Conservation (phyloP, 1,140 invertebrate genomes). For the Megathymus violae region DNA sequence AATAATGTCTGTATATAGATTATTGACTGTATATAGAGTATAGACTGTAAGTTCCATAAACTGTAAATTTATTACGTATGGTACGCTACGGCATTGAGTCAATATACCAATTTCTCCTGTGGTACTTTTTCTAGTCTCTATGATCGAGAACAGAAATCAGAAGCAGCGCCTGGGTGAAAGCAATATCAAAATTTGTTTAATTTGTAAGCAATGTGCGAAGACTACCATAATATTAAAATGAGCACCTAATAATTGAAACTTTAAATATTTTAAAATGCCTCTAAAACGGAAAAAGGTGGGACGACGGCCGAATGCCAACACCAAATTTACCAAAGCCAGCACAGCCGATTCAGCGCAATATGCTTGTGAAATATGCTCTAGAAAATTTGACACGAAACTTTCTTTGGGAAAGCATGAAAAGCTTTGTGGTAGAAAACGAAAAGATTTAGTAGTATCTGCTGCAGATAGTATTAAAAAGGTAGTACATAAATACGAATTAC, state of each 20-base stretch:
- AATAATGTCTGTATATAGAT: no score
- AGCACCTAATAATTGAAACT: constrained; percentile 36
- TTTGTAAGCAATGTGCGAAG: constrained; percentile 40
- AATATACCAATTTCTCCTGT: no score
- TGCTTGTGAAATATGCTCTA: constrained; percentile 28
- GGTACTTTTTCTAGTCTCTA: neutral
- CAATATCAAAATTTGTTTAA: constrained; percentile 71
- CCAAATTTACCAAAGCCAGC: neutral
- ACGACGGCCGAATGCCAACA: constrained; percentile 41
- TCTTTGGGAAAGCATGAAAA: constrained; percentile 4
- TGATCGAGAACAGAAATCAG: constrained; percentile 18
- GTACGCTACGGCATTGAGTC: no score
- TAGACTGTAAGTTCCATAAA: no score
- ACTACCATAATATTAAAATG: constrained; percentile 32
- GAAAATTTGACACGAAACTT: constrained; percentile 17
- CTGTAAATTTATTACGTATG: no score
- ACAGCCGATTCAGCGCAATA: neutral
- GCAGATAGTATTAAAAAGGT: constrained; percentile 5
- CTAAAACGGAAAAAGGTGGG: constrained; percentile 56
- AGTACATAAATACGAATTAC: neutral
- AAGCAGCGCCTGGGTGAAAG: constrained; percentile 75
- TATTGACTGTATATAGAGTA: no score
- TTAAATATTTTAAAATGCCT: constrained; percentile 51
- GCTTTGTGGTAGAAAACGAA: neutral
- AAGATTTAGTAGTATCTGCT: neutral